phyloP scores from a whole-genome alignment of 2,113 vertebrate genomes.

The Irena cyanogastra region DNA sequence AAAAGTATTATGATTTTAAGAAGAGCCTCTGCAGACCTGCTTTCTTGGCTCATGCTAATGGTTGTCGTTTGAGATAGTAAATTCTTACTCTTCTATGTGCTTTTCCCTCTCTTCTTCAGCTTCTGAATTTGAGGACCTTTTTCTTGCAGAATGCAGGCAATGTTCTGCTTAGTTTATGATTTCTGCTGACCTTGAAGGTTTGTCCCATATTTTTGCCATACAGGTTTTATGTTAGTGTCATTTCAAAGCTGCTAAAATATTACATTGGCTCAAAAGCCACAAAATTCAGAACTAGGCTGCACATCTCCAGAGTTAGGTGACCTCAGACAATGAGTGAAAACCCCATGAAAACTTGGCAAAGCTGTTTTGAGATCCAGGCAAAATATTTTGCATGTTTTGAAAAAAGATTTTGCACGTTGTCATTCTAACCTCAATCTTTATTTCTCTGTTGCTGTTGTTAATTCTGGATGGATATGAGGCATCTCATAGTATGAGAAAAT shows the following conservation, averaged over 20 bases:
- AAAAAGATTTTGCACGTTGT: background rate
- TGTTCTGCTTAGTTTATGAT: background rate
- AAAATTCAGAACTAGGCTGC: background rate
- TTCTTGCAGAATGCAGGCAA: background rate
- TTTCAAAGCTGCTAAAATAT: background rate
- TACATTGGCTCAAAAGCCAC: background rate
- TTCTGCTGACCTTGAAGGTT: background rate
- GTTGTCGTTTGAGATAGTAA: background rate
- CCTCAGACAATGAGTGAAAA: background rate
- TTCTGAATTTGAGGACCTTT: background rate
- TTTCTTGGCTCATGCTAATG: background rate
- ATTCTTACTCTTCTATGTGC: background rate
- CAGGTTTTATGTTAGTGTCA: background rate
- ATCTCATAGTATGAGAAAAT: background rate
- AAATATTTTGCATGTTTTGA: background rate
- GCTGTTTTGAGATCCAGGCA: background rate
- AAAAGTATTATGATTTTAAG: background rate
- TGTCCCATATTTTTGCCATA: background rate
- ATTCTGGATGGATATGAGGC: background rate
- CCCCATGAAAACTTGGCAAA: background rate
- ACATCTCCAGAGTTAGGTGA: background rate
- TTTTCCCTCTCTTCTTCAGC: background rate
- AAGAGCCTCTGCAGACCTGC: background rate
- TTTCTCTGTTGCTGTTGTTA: background rate
- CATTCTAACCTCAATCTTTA: background rate